These are phyloP conservation scores for Thamnophis sirtalis DNA, from an alignment of 2,113 vertebrate genomes.

Conservation along the genomic window DNA sequence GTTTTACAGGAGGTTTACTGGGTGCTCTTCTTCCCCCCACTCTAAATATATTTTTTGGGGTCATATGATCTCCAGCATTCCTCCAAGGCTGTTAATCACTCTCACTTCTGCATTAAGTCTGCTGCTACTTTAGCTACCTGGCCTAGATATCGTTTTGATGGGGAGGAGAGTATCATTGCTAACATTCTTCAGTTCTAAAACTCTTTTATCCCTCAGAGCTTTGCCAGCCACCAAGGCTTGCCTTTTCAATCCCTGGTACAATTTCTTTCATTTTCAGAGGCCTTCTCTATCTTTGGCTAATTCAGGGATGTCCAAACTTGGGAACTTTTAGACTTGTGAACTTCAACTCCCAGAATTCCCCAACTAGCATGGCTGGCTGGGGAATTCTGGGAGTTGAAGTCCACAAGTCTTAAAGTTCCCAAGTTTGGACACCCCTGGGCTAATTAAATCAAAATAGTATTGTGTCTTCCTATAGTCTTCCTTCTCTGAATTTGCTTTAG, in stretches of 20 bases:
- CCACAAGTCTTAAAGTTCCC: no score
- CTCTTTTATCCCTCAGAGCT: neutral
- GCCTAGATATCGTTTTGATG: neutral
- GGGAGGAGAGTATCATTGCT: neutral
- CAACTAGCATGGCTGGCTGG: no score
- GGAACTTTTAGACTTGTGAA: no score
- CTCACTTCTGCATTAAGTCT: neutral
- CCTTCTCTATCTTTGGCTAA: neutral
- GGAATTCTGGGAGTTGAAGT: no score
- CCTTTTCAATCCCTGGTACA: neutral
- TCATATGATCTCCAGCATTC: neutral
- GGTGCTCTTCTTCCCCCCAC: neutral
- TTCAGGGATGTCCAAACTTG: neutral
- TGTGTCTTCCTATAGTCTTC: neutral
- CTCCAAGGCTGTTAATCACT: neutral
- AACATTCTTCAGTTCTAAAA: neutral
- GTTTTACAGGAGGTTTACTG: neutral
- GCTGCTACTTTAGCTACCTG: neutral
- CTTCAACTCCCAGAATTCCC: no score
- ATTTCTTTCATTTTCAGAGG: neutral
- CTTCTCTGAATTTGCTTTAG: neutral
- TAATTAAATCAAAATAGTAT: neutral
- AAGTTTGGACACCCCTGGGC: no score
- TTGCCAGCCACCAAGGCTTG: neutral
- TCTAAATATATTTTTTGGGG: neutral